Evolutionary conservation across 2,797 vertebrate genomes (phyloP).

Genomic region (Cynodonichthys magdalenae): DNA sequence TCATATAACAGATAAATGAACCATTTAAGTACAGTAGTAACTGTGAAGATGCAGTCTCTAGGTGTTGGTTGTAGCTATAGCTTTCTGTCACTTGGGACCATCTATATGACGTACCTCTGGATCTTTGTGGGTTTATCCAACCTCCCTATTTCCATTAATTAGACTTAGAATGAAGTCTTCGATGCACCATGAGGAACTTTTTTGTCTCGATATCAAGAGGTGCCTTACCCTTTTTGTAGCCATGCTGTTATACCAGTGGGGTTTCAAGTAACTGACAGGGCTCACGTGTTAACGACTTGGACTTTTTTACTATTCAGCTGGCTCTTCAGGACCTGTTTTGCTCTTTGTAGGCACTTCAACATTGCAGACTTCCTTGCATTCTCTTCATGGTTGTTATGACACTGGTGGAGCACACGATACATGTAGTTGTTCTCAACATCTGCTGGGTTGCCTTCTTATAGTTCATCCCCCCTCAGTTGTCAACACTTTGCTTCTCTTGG

Average conservation of each 20-base stretch:
- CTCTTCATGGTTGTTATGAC: slow-evolving; percentile 1
- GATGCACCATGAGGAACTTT: background rate
- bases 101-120: background rate
- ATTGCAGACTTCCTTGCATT: background rate
- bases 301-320: background rate
- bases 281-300: background rate
- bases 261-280: background rate
- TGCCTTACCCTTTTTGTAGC: background rate
- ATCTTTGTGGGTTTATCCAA: background rate
- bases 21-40: background rate
- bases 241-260: background rate
- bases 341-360: background rate
- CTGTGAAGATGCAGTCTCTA: background rate
- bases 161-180: background rate
- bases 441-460: background rate
- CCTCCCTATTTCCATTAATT: background rate
- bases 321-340: background rate
- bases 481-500: background rate
- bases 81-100: too few species aligned
- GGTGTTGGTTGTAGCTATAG: background rate
- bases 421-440: background rate
- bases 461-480: background rate
- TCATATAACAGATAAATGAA: background rate
- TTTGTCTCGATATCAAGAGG: background rate
- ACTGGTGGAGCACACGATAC: background rate